Conservation (phyloP, 2,797 vertebrate species). For the Coendou prehensilis region DNA sequence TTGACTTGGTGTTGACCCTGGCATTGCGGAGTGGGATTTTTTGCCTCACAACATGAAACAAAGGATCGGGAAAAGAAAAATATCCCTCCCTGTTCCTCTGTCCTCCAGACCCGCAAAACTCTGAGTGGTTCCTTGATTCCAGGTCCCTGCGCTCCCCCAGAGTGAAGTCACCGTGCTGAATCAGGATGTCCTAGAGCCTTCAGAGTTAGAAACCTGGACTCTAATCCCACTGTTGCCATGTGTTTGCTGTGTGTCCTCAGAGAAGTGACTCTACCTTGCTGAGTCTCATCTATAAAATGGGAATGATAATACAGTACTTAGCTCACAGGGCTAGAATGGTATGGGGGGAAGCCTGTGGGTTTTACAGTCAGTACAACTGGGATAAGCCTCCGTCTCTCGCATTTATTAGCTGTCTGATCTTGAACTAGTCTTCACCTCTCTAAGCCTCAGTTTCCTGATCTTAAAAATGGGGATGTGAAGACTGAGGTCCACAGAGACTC, state of each 20-base stretch:
- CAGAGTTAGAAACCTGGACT: neutral
- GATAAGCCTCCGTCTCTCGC: neutral
- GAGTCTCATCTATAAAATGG: neutral
- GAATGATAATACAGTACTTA: neutral
- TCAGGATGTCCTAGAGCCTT: neutral
- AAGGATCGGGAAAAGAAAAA: neutral
- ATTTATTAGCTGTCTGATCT: neutral
- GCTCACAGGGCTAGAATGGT: neutral
- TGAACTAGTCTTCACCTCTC: neutral
- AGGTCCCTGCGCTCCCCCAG: neutral
- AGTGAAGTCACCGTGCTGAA: neutral
- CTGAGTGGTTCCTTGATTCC: neutral
- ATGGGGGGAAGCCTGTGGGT: neutral
- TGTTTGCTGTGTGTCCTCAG: constrained; percentile 6
- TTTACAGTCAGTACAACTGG: neutral
- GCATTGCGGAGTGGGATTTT: neutral
- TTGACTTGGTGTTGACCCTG: neutral
- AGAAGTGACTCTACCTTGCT: neutral
- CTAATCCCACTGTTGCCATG: neutral
- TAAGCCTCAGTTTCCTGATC: neutral
- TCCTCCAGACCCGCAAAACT: neutral
- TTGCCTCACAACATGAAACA: neutral
- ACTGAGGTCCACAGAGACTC: neutral
- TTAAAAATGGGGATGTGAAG: neutral
- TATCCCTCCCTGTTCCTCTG: neutral